These are phyloP conservation scores for Bruchidius siliquastri DNA, from an alignment of 2,888 invertebrate genomes.

Conservation along the genomic window DNA sequence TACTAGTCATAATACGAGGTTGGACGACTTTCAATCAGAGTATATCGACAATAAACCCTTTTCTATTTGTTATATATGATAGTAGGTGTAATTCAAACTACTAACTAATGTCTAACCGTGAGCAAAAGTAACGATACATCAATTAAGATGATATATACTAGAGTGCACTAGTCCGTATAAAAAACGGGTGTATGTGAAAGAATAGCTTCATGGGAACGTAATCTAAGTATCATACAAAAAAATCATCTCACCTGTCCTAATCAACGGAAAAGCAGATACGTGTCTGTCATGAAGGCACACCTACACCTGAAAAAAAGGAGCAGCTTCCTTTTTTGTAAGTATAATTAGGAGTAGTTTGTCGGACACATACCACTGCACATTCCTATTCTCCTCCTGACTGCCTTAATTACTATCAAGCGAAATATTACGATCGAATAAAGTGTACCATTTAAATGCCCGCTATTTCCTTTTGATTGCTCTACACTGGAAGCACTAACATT, in stretches of 20 bases:
- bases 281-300: neutral
- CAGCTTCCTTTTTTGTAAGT: neutral
- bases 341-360: neutral
- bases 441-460: neutral
- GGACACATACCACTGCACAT: neutral
- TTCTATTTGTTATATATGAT: too few relatives aligned
- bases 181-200: too few relatives aligned
- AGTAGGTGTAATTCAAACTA: too few relatives aligned
- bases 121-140: too few relatives aligned
- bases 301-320: neutral
- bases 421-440: neutral
- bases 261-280: neutral
- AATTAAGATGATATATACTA: too few relatives aligned
- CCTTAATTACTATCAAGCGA: neutral
- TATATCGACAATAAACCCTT: too few relatives aligned
- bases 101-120: too few relatives aligned
- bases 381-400: neutral
- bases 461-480: neutral
- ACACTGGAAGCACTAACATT: too few relatives aligned
- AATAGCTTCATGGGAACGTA: neutral
- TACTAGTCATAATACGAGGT: too few relatives aligned
- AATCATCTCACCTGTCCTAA: neutral
- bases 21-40: too few relatives aligned
- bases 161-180: too few relatives aligned
- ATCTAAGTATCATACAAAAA: too few relatives aligned